Base-by-base conservation (phyloP, 2,797 vertebrate genomes). In the Novumbra hubbsi region DNA sequence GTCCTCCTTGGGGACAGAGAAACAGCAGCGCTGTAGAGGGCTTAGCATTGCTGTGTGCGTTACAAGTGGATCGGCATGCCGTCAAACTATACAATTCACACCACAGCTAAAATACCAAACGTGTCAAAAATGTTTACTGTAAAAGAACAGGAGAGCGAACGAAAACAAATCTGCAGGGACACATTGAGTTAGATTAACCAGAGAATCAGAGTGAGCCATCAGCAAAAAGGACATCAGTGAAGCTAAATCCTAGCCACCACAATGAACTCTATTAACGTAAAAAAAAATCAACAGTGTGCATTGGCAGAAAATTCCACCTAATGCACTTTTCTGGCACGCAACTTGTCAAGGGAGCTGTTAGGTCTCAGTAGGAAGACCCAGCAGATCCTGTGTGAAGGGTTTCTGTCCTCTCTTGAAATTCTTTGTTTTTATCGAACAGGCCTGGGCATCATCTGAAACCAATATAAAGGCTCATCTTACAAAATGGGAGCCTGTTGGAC, bases 391-490 rank as follows among this genome's bases (percentile, higher is more conserved):
- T 88, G 88, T 74, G 76, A 86, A 85, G 86, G 81, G n/a, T n/a
- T n/a, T n/a, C 88, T 87, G 88, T 89, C 87, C 90, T 83, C 86
- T 91, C 90, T 90, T 92, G 86, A 92, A 93, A 91, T 87, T 85
- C 81, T 92, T 88, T 90, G 90, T 70, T 78, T 92, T 90, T 90
- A 90, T 92, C 87, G 88, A 92, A 91, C 82, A 80, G 86, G 21
- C 21, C 55, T 4, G 3, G 89, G 90, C 87, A 92, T 93, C 93
- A 93, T 94, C 92, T 93, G 93, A 80, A 93, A 92, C 91, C 92
- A 93, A 93, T 93, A 92, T 87, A 92, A 83, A 78, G 85, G 80
- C 87, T 86, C 81, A 76, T 91, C 88, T 92, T 89, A 91, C 82
- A 78, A 91, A 93, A 92, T 84, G 87, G 86, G 88, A 91, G 91